Base-by-base conservation (phyloP, 2,888 invertebrate species). In the Nysson spinosus region DNA sequence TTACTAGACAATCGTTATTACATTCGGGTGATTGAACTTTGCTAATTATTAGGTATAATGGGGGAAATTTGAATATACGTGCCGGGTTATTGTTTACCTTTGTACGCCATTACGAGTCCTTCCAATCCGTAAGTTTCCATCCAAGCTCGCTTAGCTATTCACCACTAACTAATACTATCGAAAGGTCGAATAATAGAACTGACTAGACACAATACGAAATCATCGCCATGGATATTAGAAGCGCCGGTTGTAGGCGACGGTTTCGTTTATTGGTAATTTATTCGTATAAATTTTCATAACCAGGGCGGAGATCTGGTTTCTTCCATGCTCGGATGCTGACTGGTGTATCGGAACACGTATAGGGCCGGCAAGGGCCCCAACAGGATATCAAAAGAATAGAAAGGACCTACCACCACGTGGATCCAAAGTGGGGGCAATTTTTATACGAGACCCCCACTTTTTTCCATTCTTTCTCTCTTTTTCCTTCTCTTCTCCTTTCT, bases 361-460 rank as follows among this genome's bases (percentile, higher is more conserved):
- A 67, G 67, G 66, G 71, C 67, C 57, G 68, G 57, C 70, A 65
- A 69, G 77, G 79, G 75, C 72, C 83, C 79, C 82, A 78, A 75
- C 83, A 82, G 84, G 83, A 85, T 84, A 86, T 85, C 84, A 84
- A 78, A 84, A 83, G 86, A 86, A 86, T 86, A 82, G 85, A 85
- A 85, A 83, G 83, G 83, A 78, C 83, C 84, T 61, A 70, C 75
- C 75, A 46, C 47, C 40, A 49, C 51, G 65, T 51, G 54, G 42
- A 34, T 17, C 34, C 16, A 42, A 68, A 69, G 84, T 74, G 81
- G 83, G 84, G 81, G 70, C 9, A 74, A 84, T 79, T 83, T 85
- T 83, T 79, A 77, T 78, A 74, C 55, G 54, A 69, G 65, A 66
- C 75, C 77, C 71, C 69, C 56, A 49, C 65, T 51, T 64, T 69